Conservation (phyloP, 2,888 invertebrate species). For the Oscheius sp. region DNA sequence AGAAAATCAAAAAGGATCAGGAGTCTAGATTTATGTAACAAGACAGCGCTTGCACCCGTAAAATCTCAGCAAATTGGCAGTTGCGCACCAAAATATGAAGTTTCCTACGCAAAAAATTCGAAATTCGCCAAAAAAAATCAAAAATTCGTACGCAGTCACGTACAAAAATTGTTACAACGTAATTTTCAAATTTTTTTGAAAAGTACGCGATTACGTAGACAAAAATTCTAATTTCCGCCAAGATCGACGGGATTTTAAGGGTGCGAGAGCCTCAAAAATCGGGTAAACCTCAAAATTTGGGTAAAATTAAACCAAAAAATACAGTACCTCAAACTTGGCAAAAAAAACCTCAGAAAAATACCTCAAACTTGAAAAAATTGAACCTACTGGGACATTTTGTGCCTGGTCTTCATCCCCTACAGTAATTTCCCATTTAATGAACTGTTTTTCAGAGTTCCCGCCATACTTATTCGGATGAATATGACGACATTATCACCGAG, state of each 20-base stretch:
- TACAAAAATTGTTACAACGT: too few species aligned
- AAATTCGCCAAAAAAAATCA: too few species aligned
- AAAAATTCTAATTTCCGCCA: too few species aligned
- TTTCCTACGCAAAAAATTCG: too few species aligned
- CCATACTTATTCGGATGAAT: neutral
- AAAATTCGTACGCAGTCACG: too few species aligned
- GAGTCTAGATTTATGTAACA: too few species aligned
- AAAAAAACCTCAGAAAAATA: conserved; percentile 21
- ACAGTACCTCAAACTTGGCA: conserved; percentile 38
- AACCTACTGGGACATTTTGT: conserved; percentile 51
- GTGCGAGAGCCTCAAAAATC: neutral
- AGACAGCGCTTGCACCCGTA: too few species aligned
- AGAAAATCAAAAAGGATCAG: too few species aligned
- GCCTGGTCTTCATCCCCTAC: conserved; percentile 4
- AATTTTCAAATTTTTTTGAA: too few species aligned
- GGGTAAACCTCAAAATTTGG: conserved; percentile 8
- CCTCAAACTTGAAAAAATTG: conserved; percentile 52
- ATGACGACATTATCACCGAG: neutral
- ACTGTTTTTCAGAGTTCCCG: conserved; percentile 20
- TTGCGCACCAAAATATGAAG: too few species aligned
- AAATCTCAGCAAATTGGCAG: too few species aligned
- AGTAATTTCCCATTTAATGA: neutral
- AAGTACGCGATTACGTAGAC: too few species aligned
- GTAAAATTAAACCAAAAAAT: conserved; percentile 33
- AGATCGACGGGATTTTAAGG: neutral